These are phyloP conservation scores for Diarsia rubi DNA, from an alignment of 2,888 invertebrate species.

Conservation along the genomic window DNA sequence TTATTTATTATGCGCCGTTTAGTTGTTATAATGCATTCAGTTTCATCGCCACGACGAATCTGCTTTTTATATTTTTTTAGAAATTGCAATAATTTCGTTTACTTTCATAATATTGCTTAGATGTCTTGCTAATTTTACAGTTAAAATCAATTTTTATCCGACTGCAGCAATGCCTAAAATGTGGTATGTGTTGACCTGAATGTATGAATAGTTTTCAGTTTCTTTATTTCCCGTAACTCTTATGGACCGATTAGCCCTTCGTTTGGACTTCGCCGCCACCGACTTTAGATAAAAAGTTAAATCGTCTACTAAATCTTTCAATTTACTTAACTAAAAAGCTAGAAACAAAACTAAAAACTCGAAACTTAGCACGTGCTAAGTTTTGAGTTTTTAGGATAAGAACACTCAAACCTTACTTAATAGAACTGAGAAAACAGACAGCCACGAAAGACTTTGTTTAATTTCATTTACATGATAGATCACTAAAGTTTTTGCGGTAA, in stretches of 20 bases:
- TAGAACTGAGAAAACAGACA: not conserved
- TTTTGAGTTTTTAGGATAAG: too few species aligned
- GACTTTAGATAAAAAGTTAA: too few species aligned
- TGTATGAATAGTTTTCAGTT: too few species aligned
- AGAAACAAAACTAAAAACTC: too few species aligned
- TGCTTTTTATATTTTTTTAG: not conserved
- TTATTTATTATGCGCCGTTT: not conserved
- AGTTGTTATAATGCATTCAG: not conserved
- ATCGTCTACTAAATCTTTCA: too few species aligned
- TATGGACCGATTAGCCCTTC: too few species aligned
- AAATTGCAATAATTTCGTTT: not conserved
- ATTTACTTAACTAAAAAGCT: too few species aligned
- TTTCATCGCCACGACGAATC: not conserved
- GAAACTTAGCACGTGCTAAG: too few species aligned
- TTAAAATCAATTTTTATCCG: not conserved
- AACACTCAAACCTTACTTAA: not conserved
- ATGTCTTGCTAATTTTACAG: not conserved
- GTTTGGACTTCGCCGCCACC: too few species aligned
- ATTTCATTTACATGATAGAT: not conserved
- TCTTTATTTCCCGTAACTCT: too few species aligned
- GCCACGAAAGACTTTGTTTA: not conserved
- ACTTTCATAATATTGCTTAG: not conserved
- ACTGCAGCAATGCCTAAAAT: not conserved
- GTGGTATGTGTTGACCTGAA: not conserved
- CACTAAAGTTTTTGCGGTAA: not conserved